A percentile compares a stretch with the other conserved stretches of the same genome.
Conservation (phyloP, 2,113 vertebrate genomes). For the Sturnus vulgaris region DNA sequence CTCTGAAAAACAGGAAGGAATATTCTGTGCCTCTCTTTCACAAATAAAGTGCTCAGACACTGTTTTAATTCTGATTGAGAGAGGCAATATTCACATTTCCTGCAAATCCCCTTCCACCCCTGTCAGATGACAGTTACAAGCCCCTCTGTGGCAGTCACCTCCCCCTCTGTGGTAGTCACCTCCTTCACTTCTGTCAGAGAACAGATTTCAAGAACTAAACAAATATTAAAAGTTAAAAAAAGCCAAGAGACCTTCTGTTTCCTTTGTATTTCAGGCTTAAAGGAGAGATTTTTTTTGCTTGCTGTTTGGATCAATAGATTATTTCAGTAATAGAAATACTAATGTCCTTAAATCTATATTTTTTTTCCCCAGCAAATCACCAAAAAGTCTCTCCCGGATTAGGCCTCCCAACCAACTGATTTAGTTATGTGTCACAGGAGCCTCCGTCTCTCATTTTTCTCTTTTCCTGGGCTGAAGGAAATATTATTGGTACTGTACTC, state of each 20-base stretch:
- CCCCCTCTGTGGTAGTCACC: neutral
- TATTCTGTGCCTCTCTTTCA: neutral
- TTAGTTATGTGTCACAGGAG: slow-evolving; percentile 56
- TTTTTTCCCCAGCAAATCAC: slow-evolving; percentile 33
- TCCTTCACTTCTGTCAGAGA: neutral
- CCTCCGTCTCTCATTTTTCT: slow-evolving; percentile 51
- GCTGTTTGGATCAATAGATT: slow-evolving; percentile 38
- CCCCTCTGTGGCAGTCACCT: neutral
- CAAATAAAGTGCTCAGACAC: neutral
- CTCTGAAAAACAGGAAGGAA: neutral
- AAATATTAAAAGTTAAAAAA: neutral
- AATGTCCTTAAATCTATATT: slow-evolving; percentile 33
- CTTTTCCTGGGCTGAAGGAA: slow-evolving; percentile 14
- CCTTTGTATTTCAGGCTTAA: slow-evolving; percentile 30
- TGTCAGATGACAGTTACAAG: neutral
- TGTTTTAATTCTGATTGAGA: neutral
- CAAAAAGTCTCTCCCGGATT: neutral
- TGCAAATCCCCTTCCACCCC: neutral
- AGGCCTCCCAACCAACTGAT: slow-evolving; percentile 54
- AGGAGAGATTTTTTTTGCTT: slow-evolving; percentile 1
- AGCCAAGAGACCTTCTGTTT: neutral
- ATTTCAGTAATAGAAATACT: slow-evolving; percentile 45
- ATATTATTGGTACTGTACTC: slow-evolving; percentile 41
- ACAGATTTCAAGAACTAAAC: slow-evolving; percentile 13
- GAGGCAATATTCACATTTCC: neutral